Conservation (phyloP, 2,797 vertebrate species). For the Hafferia zeledoni region DNA sequence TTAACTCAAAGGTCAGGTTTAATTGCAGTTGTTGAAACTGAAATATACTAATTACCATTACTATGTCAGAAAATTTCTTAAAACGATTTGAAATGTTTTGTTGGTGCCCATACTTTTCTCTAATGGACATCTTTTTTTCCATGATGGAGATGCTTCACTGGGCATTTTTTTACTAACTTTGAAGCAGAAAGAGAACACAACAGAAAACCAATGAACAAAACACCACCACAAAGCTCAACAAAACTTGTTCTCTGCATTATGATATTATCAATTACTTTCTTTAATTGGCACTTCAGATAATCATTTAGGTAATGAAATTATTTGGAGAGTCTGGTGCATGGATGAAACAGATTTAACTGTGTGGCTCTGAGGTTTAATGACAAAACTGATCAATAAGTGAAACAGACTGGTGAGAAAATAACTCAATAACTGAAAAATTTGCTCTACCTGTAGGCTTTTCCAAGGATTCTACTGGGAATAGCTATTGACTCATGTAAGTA, state of each 20-base stretch:
- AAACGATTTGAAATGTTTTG: conserved; percentile 73
- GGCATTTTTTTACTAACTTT: conserved; percentile 3
- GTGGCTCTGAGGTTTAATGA: conserved; percentile 57
- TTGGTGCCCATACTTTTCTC: conserved; percentile 30
- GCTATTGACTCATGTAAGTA: conserved; percentile 68
- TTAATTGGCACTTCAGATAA: conserved; percentile 69
- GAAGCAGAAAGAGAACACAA: conserved; percentile 47
- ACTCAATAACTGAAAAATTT: conserved; percentile 71
- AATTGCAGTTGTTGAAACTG: conserved; percentile 82
- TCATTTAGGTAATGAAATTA: conserved; percentile 68
- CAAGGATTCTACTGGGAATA: conserved; percentile 65
- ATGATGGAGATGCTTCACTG: background rate
- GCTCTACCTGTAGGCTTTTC: conserved; percentile 64
- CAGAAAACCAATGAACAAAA: conserved; percentile 20
- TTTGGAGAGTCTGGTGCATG: conserved; percentile 24
- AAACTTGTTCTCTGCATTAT: conserved; percentile 14
- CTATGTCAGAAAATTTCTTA: conserved; percentile 74
- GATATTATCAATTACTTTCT: conserved; percentile 73
- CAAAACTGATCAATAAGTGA: conserved; percentile 77
- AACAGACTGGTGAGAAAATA: conserved; percentile 72
- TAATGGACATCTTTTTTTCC: conserved; percentile 59
- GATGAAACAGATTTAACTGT: conserved; percentile 59
- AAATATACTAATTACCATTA: conserved; percentile 77
- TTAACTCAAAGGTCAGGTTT: conserved; percentile 84
- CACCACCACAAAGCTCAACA: background rate